phyloP scores from a whole-genome alignment of 1,140 invertebrate genomes.

The Drosophila asahinai region DNA sequence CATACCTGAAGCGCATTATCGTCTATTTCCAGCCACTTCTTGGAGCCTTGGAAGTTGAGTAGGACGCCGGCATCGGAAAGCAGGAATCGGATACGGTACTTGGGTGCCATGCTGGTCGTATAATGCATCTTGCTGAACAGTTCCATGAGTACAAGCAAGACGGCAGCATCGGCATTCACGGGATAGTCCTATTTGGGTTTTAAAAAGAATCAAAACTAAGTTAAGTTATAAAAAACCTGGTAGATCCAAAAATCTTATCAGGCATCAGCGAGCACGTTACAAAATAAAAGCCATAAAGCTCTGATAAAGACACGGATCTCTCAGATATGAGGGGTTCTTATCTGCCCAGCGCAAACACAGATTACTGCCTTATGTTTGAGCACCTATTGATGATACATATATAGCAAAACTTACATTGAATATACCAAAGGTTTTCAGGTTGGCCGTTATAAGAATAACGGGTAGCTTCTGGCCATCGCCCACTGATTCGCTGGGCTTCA shows the following conservation, averaged over 20 bases:
- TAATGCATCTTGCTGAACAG: conserved; percentile 97
- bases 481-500: conserved; percentile 89
- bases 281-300: not conserved
- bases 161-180: conserved; percentile 90
- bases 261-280: not conserved
- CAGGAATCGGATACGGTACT: conserved; percentile 95
- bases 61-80: conserved; percentile 95
- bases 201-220: not conserved
- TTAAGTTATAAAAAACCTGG: not conserved
- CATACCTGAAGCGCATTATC: conserved; percentile 89
- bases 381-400: not conserved
- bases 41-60: conserved; percentile 97
- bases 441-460: conserved; percentile 95
- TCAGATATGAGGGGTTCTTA: conserved; percentile 3
- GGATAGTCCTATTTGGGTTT: conserved; percentile 68
- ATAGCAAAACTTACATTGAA: conserved; percentile 90
- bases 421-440: conserved; percentile 96
- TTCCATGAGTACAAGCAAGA: conserved; percentile 94
- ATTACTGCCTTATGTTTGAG: not conserved
- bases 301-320: not conserved
- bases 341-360: not conserved
- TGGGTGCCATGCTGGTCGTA: conserved; percentile 91
- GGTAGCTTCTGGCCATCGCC: conserved; percentile 91
- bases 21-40: conserved; percentile 95
- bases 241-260: not conserved